Base-by-base conservation (phyloP, 1,140 invertebrate genomes). In the Drosophila insularis region DNA sequence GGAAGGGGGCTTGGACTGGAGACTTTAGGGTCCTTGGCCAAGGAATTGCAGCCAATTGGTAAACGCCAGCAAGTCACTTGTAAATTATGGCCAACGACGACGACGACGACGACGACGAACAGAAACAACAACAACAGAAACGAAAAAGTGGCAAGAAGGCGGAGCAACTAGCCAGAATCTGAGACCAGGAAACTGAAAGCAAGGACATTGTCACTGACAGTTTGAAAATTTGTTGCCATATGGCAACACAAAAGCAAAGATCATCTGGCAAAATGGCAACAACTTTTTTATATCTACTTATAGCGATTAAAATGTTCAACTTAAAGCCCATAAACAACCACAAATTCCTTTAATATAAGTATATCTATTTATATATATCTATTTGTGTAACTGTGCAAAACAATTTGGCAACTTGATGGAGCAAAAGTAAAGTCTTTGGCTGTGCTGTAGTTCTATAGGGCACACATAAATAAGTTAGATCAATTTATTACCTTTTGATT, bases 11-110 rank as follows among this genome's bases (percentile, higher is more conserved):
- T 8, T 4, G n/a, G 7, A 8, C 14, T 6, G 43, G 2, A 50
- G 43, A 50, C 8, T 17, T 50, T 50, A n/a, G 11, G 43, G 50
- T 39, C 46, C n/a, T 10, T 40, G 63, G 37, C n/a, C 27, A 35
- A 17, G 21, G 14, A 71, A 23, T 50, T 77, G 62, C 68, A 68
- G 72, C 73, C 80, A 80, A 77, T 80, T 85, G 80, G 72, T 77
- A 60, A 39, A 68, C 73, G 81, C 39, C 74, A 67, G 78, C 60
- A 69, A 67, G 78, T 56, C 73, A 68, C 50, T 72, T 55, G 64
- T 84, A 81, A 84, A 78, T 78, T 85, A 85, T 81, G 81, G 81
- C 78, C 81, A 81, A 68, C 66, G 62, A 76, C 64, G 27, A 50
- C 14, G 1, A 27, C 81, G 78, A 68, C 66, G 62, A 76, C 64